Evolutionary conservation across 1,140 invertebrate genomes (phyloP).

Genomic region (Asbolus verrucosus): DNA sequence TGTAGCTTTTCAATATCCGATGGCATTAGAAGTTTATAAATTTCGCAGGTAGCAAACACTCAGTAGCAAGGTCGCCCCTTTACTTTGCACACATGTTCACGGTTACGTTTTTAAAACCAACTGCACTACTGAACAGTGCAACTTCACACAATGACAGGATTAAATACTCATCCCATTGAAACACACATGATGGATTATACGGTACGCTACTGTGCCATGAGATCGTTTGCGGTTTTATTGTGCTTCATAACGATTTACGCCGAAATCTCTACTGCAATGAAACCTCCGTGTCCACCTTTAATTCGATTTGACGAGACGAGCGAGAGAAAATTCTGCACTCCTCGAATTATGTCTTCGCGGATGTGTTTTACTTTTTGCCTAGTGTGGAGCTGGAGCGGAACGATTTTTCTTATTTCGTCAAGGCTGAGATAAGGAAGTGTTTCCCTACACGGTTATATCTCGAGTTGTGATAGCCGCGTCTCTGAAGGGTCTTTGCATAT

Average conservation of each 20-base stretch:
- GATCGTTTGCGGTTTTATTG: no score
- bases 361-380: slow-evolving; percentile 8
- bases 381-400: not conserved
- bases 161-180: slow-evolving; percentile 59
- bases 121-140: slow-evolving; percentile 12
- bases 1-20: slow-evolving; percentile 51
- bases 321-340: not conserved
- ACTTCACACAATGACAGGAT: slow-evolving; percentile 56
- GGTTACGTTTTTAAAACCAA: not conserved
- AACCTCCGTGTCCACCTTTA: no score
- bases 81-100: not conserved
- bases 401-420: slow-evolving; percentile 39
- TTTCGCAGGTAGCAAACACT: slow-evolving; percentile 48
- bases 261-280: no score
- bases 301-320: no score
- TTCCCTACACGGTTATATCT: slow-evolving; percentile 48
- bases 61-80: slow-evolving; percentile 16
- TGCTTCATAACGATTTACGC: no score
- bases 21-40: slow-evolving; percentile 48
- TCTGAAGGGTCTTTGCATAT: slow-evolving; percentile 50
- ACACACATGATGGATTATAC: slow-evolving; percentile 58
- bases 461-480: slow-evolving; percentile 47
- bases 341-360: slow-evolving; percentile 15
- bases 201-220: no score
- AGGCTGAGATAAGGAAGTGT: slow-evolving; percentile 42